Conservation (phyloP, 1,140 invertebrate genomes). For the Wasmannia auropunctata region DNA sequence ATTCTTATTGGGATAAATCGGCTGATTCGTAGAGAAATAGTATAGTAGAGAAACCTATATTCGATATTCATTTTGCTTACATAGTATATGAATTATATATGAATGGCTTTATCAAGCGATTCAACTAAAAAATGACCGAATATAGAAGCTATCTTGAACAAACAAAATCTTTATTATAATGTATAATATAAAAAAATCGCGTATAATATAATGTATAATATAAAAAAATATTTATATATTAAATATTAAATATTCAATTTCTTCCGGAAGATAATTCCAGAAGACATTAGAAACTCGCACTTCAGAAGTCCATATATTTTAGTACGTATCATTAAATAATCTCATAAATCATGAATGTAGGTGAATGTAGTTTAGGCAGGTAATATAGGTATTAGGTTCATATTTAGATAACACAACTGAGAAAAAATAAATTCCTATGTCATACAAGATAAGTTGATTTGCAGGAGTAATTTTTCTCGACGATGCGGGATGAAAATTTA, state of each 20-base stretch:
- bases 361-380: neutral
- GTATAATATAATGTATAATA: too few relatives aligned
- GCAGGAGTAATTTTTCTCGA: constrained; percentile 55
- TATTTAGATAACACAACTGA: constrained; percentile 1
- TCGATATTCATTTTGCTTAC: too few relatives aligned
- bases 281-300: neutral
- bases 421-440: constrained; percentile 38
- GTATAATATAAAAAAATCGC: neutral
- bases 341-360: neutral
- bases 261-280: neutral
- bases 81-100: too few relatives aligned
- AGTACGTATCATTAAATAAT: constrained; percentile 9
- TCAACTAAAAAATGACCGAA: neutral
- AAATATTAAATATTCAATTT: neutral
- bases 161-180: neutral
- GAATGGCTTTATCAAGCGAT: neutral
- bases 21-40: neutral
- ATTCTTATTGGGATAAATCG: neutral
- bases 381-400: too few relatives aligned
- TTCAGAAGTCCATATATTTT: neutral
- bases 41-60: neutral
- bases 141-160: neutral
- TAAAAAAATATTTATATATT: too few relatives aligned
- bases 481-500: constrained; percentile 62
- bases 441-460: constrained; percentile 17